A percentile compares a stretch with the other conserved stretches of the same genome.
Conservation (phyloP, 1,140 invertebrate species). For the Listronotus oregonensis region DNA sequence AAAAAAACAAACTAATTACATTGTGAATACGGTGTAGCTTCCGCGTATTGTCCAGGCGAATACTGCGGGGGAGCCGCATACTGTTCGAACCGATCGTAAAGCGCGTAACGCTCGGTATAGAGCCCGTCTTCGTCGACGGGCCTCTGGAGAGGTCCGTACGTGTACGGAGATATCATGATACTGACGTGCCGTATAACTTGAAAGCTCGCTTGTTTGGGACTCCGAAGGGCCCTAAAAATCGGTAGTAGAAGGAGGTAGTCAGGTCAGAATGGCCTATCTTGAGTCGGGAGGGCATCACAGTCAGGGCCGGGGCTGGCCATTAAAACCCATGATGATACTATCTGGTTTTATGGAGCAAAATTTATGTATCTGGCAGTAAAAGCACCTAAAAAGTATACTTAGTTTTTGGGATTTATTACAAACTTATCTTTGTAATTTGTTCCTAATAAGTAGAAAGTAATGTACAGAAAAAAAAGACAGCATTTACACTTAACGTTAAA, state of each 20-base stretch:
- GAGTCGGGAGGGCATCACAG: slow-evolving; percentile 22
- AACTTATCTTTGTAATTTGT: too few species aligned
- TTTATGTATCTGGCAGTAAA: too few species aligned
- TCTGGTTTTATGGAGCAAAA: too few species aligned
- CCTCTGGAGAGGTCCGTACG: slow-evolving; percentile 42
- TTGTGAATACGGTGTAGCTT: slow-evolving; percentile 29
- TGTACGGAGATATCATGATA: slow-evolving; percentile 45
- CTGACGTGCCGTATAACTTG: slow-evolving; percentile 21
- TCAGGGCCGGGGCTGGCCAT: slow-evolving; percentile 14
- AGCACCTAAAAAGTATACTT: too few species aligned
- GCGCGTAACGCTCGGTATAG: slow-evolving; percentile 28
- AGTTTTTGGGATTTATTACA: too few species aligned
- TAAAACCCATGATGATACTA: too few species aligned
- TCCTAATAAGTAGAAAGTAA: too few species aligned
- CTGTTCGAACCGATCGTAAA: slow-evolving; percentile 35
- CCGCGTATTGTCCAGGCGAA: slow-evolving; percentile 27
- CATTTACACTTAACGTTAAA: too few species aligned
- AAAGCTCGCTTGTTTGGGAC: slow-evolving; percentile 1
- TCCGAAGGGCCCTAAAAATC: slow-evolving; percentile 28
- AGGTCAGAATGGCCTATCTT: slow-evolving; percentile 14
- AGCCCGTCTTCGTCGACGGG: slow-evolving; percentile 26
- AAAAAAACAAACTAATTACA: slow-evolving; percentile 27
- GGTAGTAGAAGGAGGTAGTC: slow-evolving; percentile 25
- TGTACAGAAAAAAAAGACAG: too few species aligned
- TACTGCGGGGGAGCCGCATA: slow-evolving; percentile 26